Percentiles rank a stretch among this genome's conserved stretches.
These are phyloP conservation scores for Drosophila parthenogenetica DNA, from an alignment of 2,888 invertebrate species.

Conservation along the genomic window DNA sequence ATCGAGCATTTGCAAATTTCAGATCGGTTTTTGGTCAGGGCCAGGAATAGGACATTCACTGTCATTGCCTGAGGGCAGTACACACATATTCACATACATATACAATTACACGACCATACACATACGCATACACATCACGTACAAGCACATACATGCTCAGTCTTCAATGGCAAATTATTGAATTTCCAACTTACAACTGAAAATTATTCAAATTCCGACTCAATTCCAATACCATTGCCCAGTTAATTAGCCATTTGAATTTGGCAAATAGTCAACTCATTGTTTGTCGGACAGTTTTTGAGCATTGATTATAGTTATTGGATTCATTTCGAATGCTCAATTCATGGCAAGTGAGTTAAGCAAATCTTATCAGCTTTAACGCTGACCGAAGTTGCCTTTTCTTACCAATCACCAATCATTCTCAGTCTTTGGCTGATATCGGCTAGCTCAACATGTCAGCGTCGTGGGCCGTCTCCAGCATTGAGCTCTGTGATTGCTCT, in stretches of 20 bases:
- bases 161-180: constrained; percentile 30
- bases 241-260: constrained; percentile 39
- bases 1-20: constrained; percentile 35
- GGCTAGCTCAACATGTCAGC: constrained; percentile 54
- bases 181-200: constrained; percentile 21
- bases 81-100: constrained; percentile 2
- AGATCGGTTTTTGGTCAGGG: constrained; percentile 14
- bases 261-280: constrained; percentile 31
- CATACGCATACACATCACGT: neutral
- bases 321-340: neutral
- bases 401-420: constrained; percentile 28
- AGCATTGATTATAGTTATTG: constrained; percentile 1
- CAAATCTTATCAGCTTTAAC: constrained; percentile 49
- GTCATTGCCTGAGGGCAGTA: constrained; percentile 12
- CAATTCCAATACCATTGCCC: constrained; percentile 37
- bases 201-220: constrained; percentile 17
- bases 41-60: constrained; percentile 10
- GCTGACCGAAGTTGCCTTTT: constrained; percentile 9
- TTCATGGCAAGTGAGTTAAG: constrained; percentile 10
- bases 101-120: too few species aligned
- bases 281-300: constrained; percentile 11
- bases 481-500: constrained; percentile 43
- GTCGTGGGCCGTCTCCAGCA: constrained; percentile 65
- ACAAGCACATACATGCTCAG: neutral
- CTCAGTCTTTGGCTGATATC: constrained; percentile 55